Conservation (phyloP, 2,888 invertebrate species). For the Timema podura region DNA sequence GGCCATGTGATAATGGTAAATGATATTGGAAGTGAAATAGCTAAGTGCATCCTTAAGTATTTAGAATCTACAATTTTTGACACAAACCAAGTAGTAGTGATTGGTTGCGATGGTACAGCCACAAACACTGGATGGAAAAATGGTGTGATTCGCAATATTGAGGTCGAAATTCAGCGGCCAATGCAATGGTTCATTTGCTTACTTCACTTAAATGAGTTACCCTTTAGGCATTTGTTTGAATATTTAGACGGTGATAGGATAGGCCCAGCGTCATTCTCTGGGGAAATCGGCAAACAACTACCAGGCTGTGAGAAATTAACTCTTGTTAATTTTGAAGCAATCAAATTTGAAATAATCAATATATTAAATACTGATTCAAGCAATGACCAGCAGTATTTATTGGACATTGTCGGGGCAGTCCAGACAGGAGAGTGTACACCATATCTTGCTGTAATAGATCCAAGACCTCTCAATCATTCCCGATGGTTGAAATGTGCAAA, state of each 20-base stretch:
- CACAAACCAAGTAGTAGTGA: background rate
- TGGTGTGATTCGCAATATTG: background rate
- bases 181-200: constrained; percentile 8
- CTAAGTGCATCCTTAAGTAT: background rate
- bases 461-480: constrained; percentile 30
- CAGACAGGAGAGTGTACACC: constrained; percentile 25
- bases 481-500: constrained; percentile 23
- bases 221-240: constrained; percentile 3
- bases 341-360: background rate
- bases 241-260: background rate
- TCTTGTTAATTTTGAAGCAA: constrained; percentile 15
- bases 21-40: too few relatives aligned
- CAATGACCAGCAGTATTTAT: constrained; percentile 33
- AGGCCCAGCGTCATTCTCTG: constrained; percentile 28
- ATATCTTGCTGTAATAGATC: constrained; percentile 30
- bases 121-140: constrained; percentile 7
- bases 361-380: constrained; percentile 24
- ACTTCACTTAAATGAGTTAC: background rate
- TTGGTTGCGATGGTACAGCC: constrained; percentile 13
- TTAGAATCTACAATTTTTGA: background rate
- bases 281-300: constrained; percentile 35
- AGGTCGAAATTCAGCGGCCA: background rate
- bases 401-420: constrained; percentile 26
- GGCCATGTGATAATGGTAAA: too few relatives aligned
- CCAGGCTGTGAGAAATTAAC: constrained; percentile 28